phyloP scores from a whole-genome alignment of 2,797 vertebrate genomes.

The Anguilla marmorata region DNA sequence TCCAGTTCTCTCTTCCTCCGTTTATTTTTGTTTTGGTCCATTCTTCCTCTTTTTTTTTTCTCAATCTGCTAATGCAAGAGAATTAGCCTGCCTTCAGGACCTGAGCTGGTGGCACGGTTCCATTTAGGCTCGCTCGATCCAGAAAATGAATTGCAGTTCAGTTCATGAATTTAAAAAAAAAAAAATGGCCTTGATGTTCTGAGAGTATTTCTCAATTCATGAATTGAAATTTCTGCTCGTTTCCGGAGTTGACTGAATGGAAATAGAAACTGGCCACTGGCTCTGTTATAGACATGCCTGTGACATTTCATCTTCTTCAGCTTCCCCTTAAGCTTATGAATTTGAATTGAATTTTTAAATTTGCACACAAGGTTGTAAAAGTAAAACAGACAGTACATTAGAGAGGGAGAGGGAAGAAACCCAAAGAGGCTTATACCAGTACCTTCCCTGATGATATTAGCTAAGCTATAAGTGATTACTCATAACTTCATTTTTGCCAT shows the following conservation, averaged over 20 bases:
- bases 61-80: not conserved
- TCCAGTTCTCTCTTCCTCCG: not conserved
- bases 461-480: too few species aligned
- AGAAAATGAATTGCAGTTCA: not conserved
- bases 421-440: too few species aligned
- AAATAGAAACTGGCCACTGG: not conserved
- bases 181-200: not conserved
- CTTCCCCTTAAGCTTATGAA: not conserved
- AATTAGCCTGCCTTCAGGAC: not conserved
- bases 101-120: not conserved
- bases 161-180: not conserved
- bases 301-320: not conserved
- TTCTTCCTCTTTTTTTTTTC: not conserved
- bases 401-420: too few species aligned
- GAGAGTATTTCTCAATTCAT: not conserved
- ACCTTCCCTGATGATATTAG: too few species aligned
- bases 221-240: not conserved
- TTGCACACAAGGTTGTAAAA: too few species aligned
- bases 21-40: not conserved
- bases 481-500: not conserved
- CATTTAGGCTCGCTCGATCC: not conserved
- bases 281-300: not conserved
- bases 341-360: too few species aligned
- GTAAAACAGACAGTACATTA: too few species aligned
- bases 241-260: not conserved